Conservation (phyloP, 2,113 vertebrate genomes). For the Tenrec ecaudatus region DNA sequence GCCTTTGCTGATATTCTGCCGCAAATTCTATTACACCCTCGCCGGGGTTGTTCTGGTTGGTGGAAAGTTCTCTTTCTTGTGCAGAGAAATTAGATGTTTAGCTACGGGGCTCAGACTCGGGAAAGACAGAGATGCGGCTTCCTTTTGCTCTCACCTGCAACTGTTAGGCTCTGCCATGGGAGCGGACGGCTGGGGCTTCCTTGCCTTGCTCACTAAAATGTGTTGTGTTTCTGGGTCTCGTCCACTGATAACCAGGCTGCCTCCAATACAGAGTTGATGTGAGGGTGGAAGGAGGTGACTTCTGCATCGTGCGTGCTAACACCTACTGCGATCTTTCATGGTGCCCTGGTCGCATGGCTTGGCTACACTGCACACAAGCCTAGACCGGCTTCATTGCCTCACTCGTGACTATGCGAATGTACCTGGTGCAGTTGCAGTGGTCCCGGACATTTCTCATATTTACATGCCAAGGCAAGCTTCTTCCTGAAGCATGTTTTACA, state of each 20-base stretch:
- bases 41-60: conserved; percentile 81
- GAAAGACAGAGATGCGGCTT: conserved; percentile 45
- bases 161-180: neutral
- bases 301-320: neutral
- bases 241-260: conserved; percentile 29
- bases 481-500: neutral
- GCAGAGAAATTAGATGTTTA: conserved; percentile 73
- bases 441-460: neutral
- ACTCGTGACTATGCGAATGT: neutral
- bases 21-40: conserved; percentile 85
- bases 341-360: neutral
- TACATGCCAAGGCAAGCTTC: neutral
- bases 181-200: neutral
- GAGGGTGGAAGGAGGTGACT: neutral
- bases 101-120: conserved; percentile 71
- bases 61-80: conserved; percentile 82
- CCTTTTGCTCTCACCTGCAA: neutral
- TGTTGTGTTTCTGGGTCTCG: neutral
- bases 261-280: neutral
- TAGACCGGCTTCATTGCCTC: neutral
- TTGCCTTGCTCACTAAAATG: neutral
- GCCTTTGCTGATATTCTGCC: conserved; percentile 79
- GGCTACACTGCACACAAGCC: neutral
- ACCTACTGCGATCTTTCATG: neutral
- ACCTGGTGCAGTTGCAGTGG: neutral